Percentiles rank a stretch among this genome's conserved stretches.
Conservation (phyloP, 2,113 vertebrate genomes). For the Coptodon bakossiorum region DNA sequence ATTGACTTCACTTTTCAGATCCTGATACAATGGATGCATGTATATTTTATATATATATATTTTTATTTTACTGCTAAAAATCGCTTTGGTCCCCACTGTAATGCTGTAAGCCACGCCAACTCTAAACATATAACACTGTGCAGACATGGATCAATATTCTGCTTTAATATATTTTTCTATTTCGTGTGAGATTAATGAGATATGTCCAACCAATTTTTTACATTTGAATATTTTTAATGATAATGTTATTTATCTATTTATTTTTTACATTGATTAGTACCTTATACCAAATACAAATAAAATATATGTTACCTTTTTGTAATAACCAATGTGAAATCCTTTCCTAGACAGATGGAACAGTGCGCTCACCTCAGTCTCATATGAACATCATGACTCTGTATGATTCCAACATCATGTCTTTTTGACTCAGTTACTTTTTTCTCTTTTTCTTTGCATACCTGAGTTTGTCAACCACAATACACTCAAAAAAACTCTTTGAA, state of each 20-base stretch:
- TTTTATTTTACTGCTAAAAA: not conserved
- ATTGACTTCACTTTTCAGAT: not conserved
- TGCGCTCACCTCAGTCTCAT: not conserved
- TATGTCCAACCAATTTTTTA: not conserved
- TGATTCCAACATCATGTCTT: fast-evolving
- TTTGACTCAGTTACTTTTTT: not conserved
- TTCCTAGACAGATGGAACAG: fast-evolving
- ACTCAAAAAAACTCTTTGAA: not conserved
- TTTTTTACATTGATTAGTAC: not conserved
- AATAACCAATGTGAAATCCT: not conserved
- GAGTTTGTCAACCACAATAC: not conserved
- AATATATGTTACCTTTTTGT: not conserved
- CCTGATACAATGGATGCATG: not conserved
- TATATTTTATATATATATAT: too few relatives aligned
- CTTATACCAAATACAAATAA: not conserved
- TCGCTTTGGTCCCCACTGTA: not conserved
- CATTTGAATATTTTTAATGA: not conserved
- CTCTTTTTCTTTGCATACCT: not conserved
- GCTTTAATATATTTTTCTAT: not conserved
- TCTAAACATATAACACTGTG: not conserved
- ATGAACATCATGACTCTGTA: not conserved
- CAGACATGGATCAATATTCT: not conserved
- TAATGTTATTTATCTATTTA: not conserved
- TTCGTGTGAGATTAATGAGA: not conserved
- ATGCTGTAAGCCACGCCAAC: fast-evolving